Evolutionary conservation across 2,888 invertebrate genomes (phyloP).

Genomic region (Cataglyphis livida): DNA sequence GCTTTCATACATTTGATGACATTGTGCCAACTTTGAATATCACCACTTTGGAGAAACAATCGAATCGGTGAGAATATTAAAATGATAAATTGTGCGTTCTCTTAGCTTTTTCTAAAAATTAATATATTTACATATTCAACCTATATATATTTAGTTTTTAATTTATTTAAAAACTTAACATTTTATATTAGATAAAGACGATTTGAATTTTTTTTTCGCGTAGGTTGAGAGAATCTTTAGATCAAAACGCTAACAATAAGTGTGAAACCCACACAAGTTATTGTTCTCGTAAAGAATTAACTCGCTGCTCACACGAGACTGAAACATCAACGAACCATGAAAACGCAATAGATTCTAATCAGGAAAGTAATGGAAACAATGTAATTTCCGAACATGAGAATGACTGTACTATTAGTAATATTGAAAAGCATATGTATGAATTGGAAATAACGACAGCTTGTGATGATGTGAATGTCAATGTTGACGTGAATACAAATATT

Average conservation of each 20-base stretch:
- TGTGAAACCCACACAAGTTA: not conserved
- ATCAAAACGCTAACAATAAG: not conserved
- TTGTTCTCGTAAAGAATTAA: not conserved
- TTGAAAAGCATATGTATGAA: not conserved
- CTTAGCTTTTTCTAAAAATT: not conserved
- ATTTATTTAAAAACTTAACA: constrained; percentile 10
- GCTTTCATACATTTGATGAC: constrained; percentile 86
- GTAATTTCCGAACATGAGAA: not conserved
- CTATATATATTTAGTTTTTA: not conserved
- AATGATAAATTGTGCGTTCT: not conserved
- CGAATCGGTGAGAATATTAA: constrained; percentile 58
- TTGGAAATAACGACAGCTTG: not conserved
- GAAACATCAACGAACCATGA: constrained; percentile 35
- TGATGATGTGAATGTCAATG: not conserved
- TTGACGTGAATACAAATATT: too few relatives aligned
- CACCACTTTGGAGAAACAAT: constrained; percentile 59
- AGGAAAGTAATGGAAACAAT: not conserved
- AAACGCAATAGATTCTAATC: not conserved
- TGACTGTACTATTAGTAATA: not conserved
- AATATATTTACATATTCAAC: not conserved
- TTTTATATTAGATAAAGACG: constrained; percentile 6
- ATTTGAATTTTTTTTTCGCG: not conserved
- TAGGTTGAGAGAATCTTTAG: constrained; percentile 4
- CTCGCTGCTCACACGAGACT: not conserved
- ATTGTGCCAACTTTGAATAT: constrained; percentile 79